Evolutionary conservation across 2,797 vertebrate species (phyloP), one percentile per base, ranked within the genome.

Genomic region (Sylvilagus floridanus): DNA sequence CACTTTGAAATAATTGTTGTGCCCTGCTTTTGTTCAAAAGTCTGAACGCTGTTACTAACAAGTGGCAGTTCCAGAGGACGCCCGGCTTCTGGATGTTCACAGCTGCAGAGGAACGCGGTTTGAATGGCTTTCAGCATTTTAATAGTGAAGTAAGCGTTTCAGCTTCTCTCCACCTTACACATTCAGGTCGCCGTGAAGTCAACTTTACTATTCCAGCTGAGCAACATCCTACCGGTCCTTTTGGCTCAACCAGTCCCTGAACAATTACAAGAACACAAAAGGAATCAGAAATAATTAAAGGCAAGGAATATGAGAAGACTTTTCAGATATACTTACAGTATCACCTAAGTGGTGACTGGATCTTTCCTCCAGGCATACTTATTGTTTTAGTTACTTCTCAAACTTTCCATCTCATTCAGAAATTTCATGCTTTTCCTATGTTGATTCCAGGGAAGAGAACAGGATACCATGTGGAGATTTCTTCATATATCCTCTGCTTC

Each of bases 241-340:
- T 1, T 16, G 30, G 42, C 66, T 96, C 54, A 57, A 37, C 77
- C 75, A 88, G 26, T 28, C 19, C 52, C 16, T 94, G 57, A 47
- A 24, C 4, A 94, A 93, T 50, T 16, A 37, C 14, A 84, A 85
- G 24, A 89, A 47, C 19, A 21, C 57, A 65, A 88, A 21, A 94
- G 32, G 1, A 81, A 66, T 63, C 54, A 62, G 47, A 73, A 37
- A n/a, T 16, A 77, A 85, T 63, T 82, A 54, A 5, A 71, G 9
- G 63, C 60, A n/a, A 77, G 73, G 30, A 85, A 91, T 90, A 93
- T 50, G 62, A 71, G 16, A 90, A 66, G 19, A 77, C 63, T 93
- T 1, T 77, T 88, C 19, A 95, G 75, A 42, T 22, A 4, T 76
- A 62, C 7, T 24, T 69, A 35, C 9, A 30, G 24, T 60, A 50